Evolutionary conservation across 1,140 invertebrate genomes (phyloP).

Genomic region (Proales similis): DNA sequence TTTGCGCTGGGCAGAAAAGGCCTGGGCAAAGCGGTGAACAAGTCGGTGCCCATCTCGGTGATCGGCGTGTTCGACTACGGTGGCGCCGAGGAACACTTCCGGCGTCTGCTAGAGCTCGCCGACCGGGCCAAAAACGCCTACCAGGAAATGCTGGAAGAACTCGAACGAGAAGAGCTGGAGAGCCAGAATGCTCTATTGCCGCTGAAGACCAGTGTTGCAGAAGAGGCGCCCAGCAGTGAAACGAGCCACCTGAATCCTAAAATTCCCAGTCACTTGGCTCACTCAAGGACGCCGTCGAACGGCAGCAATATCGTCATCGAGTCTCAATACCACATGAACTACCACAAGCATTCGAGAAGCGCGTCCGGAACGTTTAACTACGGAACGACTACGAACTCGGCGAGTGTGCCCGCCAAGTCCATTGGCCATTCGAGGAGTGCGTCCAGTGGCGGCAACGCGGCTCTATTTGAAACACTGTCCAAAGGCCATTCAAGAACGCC

Average conservation of each 20-base stretch:
- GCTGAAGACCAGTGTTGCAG: background rate
- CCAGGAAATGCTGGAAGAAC: constrained; percentile 27
- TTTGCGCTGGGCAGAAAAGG: constrained; percentile 56
- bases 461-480: background rate
- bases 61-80: constrained; percentile 59
- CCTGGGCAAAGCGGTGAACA: constrained; percentile 57
- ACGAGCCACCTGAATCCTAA: background rate
- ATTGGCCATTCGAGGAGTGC: background rate
- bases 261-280: constrained; percentile 23
- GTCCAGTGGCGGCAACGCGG: background rate
- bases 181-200: constrained; percentile 1
- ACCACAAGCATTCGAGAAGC: constrained; percentile 27
- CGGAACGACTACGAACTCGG: constrained; percentile 3
- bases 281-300: constrained; percentile 31
- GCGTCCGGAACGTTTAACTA: constrained; percentile 28
- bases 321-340: constrained; percentile 11
- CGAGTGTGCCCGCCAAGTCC: too few species aligned
- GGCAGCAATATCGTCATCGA: constrained; percentile 23
- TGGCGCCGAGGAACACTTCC: constrained; percentile 53
- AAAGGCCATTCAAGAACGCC: constrained; percentile 35
- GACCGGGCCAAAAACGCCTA: constrained; percentile 22
- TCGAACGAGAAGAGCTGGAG: constrained; percentile 12
- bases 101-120: constrained; percentile 1
- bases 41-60: constrained; percentile 57
- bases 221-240: background rate